These are phyloP conservation scores for Perca schrenkii DNA, from an alignment of 2,113 vertebrate species.

Conservation along the genomic window DNA sequence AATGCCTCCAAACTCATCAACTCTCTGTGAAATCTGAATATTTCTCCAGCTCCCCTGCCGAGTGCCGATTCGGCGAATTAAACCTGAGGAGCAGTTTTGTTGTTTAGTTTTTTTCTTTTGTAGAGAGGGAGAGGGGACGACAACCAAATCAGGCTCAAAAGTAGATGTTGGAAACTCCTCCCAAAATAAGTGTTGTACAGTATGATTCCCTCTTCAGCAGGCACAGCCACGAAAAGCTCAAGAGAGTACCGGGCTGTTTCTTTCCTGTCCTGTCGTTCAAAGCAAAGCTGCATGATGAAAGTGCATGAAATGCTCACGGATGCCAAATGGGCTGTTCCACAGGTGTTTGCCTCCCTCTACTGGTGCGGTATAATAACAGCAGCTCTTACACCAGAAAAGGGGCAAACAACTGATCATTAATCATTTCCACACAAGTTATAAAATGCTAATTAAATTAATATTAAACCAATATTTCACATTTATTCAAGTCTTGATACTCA, in stretches of 20 bases:
- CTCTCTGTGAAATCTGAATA: constrained; percentile 41
- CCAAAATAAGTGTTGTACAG: constrained; percentile 11
- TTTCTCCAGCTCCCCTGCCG: constrained; percentile 32
- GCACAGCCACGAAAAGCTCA: not conserved
- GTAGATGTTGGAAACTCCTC: not conserved
- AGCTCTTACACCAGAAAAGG: not conserved
- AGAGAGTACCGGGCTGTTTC: not conserved
- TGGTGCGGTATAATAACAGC: not conserved
- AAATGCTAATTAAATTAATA: not conserved
- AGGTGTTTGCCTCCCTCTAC: constrained; percentile 59
- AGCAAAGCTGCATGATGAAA: constrained; percentile 59
- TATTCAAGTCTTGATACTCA: not conserved
- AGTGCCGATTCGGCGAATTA: constrained; percentile 31
- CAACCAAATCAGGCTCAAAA: not conserved
- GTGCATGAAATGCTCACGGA: constrained; percentile 10
- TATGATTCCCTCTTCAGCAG: not conserved
- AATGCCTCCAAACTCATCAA: constrained; percentile 40
- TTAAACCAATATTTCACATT: not conserved
- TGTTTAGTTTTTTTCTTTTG: not conserved
- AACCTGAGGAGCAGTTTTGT: not conserved
- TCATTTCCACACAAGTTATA: not conserved
- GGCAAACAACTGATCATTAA: not conserved
- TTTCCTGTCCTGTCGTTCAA: not conserved
- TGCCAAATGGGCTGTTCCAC: not conserved
- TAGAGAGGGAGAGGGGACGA: not conserved